These are phyloP conservation scores for Perizoma affinitatum DNA, from an alignment of 2,888 invertebrate genomes.

Conservation along the genomic window DNA sequence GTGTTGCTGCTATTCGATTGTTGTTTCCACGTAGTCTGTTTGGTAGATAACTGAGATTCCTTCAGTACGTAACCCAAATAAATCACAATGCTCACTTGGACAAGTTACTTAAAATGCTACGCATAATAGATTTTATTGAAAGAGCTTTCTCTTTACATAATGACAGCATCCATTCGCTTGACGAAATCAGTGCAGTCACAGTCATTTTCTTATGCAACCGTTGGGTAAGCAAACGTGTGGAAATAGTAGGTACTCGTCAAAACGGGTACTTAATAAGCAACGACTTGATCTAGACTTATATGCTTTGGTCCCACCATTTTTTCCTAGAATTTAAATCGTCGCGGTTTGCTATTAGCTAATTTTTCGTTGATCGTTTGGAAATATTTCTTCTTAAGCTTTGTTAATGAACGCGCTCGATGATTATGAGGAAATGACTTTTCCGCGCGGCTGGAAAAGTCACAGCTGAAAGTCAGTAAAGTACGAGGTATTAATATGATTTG, in stretches of 20 bases:
- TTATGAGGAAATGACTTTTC: no score
- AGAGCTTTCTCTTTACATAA: slow-evolving; percentile 77
- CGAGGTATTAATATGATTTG: no score
- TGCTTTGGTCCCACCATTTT: neutral
- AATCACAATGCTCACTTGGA: slow-evolving; percentile 18
- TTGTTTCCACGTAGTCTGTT: no score
- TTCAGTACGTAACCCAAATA: slow-evolving; percentile 11
- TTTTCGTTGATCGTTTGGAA: no score
- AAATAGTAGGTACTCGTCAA: slow-evolving; percentile 46
- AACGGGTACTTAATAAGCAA: slow-evolving; percentile 32
- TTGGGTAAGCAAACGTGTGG: slow-evolving; percentile 59
- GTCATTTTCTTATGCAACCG: slow-evolving; percentile 59
- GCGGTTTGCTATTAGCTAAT: no score
- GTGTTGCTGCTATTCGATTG: no score
- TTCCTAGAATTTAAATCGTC: no score
- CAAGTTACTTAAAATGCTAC: slow-evolving; percentile 37
- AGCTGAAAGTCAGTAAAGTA: no score
- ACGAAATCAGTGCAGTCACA: slow-evolving; percentile 75
- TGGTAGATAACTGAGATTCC: no score
- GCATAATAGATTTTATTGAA: slow-evolving; percentile 56
- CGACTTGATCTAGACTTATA: slow-evolving; percentile 34
- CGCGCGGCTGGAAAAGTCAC: no score
- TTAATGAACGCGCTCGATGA: no score
- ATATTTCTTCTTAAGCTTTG: no score
- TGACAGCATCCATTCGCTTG: slow-evolving; percentile 63